Evolutionary conservation across 2,888 invertebrate genomes (phyloP).

Genomic region (Drosophila stalkeri): DNA sequence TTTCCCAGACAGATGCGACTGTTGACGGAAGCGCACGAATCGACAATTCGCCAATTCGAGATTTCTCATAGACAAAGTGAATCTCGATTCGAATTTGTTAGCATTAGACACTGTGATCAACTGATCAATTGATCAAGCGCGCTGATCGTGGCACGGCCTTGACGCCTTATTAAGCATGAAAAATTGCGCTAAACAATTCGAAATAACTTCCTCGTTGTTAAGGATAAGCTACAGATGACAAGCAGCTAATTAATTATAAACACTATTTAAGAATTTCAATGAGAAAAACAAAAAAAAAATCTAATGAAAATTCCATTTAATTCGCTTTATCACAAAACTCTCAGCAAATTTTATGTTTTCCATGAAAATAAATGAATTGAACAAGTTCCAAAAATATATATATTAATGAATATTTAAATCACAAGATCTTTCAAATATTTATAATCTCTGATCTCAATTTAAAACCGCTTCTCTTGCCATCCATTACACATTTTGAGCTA

Average conservation of each 20-base stretch:
- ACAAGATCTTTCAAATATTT: too few relatives aligned
- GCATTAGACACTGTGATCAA: constrained; percentile 40
- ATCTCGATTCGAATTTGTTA: constrained; percentile 26
- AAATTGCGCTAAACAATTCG: neutral
- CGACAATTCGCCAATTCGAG: constrained; percentile 21
- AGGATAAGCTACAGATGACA: constrained; percentile 39
- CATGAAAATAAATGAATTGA: too few relatives aligned
- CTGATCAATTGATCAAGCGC: constrained; percentile 12
- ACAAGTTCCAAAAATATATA: too few relatives aligned
- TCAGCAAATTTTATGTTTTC: neutral
- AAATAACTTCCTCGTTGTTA: constrained; percentile 45
- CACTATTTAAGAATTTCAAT: constrained; percentile 7
- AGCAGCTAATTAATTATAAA: constrained; percentile 11
- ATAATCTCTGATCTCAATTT: too few relatives aligned
- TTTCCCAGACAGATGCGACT: constrained; percentile 45
- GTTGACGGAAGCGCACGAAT: constrained; percentile 76
- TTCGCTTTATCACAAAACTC: neutral
- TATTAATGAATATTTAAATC: too few relatives aligned
- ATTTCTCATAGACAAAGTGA: constrained; percentile 41
- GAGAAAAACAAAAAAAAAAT: neutral
- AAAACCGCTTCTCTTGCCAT: too few relatives aligned
- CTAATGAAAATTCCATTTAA: neutral
- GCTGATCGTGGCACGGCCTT: constrained; percentile 29
- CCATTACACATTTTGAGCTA: too few relatives aligned
- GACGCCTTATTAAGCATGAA: constrained; percentile 44